Conservation (phyloP, 53 echinoderm and acorn worm genomes). For the Patiria pectinifera region DNA sequence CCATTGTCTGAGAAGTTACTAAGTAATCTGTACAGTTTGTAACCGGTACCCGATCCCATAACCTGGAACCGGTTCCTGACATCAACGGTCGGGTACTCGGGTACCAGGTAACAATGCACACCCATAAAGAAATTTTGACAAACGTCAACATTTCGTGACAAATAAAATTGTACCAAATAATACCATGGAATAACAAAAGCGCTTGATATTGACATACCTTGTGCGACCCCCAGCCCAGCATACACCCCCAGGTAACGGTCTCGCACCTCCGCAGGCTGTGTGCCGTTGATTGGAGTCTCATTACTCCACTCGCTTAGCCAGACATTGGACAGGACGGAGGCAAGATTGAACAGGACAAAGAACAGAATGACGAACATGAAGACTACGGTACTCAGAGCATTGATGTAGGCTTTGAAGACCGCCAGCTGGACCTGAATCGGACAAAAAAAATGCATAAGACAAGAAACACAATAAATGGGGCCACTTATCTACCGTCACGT, state of each 20-base stretch:
- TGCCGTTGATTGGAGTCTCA: slow-evolving; percentile 76
- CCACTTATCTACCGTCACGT: no score
- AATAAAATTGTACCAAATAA: no score
- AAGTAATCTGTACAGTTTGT: no score
- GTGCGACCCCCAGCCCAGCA: slow-evolving; percentile 73
- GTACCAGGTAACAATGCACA: no score
- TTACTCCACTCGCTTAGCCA: slow-evolving; percentile 92
- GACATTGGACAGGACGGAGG: slow-evolving; percentile 77
- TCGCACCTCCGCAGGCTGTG: slow-evolving; percentile 58
- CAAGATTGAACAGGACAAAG: slow-evolving; percentile 72
- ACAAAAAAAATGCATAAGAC: neutral
- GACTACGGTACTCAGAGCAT: slow-evolving; percentile 63
- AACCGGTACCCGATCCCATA: no score
- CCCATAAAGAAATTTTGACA: no score
- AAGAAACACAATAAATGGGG: no score
- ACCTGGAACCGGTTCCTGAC: no score
- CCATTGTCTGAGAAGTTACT: no score
- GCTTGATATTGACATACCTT: slow-evolving; percentile 54
- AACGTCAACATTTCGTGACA: no score
- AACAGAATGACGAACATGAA: slow-evolving; percentile 70
- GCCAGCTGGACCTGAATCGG: slow-evolving; percentile 69
- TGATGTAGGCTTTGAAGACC: slow-evolving; percentile 79
- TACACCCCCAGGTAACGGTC: slow-evolving; percentile 80
- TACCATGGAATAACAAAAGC: no score
- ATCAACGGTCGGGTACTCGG: no score